phyloP scores from a whole-genome alignment of 2,797 vertebrate species.

The Enteromius mattozi region DNA sequence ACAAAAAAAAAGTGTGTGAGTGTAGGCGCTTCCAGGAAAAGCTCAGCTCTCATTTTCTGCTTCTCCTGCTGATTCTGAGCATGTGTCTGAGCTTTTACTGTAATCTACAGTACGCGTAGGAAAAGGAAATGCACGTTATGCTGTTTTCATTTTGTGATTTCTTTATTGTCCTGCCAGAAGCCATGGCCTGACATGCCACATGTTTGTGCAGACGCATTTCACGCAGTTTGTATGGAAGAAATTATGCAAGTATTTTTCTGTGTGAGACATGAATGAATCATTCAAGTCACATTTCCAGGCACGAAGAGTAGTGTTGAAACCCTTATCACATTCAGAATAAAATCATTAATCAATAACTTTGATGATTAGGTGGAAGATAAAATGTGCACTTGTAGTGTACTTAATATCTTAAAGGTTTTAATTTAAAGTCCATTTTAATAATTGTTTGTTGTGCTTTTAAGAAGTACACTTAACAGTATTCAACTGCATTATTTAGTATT shows the following conservation, averaged over 20 bases:
- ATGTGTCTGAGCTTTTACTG: slow-evolving; percentile 75
- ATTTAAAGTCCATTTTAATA: neutral
- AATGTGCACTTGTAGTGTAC: neutral
- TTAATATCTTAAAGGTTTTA: neutral
- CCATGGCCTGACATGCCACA: slow-evolving; percentile 54
- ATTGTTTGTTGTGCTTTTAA: neutral
- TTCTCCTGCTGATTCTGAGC: slow-evolving; percentile 77
- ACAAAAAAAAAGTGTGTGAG: neutral
- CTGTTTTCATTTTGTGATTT: slow-evolving; percentile 67
- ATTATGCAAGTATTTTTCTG: slow-evolving; percentile 9
- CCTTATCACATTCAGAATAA: neutral
- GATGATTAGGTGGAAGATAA: neutral
- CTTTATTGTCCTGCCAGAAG: slow-evolving; percentile 67
- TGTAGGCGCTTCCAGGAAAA: slow-evolving; percentile 62
- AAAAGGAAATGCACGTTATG: slow-evolving; percentile 71
- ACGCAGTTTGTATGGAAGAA: slow-evolving; percentile 29
- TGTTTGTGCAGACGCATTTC: slow-evolving; percentile 22
- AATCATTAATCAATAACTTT: neutral
- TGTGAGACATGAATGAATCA: slow-evolving; percentile 22
- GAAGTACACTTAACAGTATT: neutral
- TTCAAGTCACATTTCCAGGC: neutral
- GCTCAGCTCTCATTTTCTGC: slow-evolving; percentile 71
- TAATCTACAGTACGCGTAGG: slow-evolving; percentile 72
- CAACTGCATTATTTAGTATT: neutral
- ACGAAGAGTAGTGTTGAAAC: slow-evolving; percentile 7